Conservation (phyloP, 2,888 invertebrate species). For the Drosophila nr. perissopoda region DNA sequence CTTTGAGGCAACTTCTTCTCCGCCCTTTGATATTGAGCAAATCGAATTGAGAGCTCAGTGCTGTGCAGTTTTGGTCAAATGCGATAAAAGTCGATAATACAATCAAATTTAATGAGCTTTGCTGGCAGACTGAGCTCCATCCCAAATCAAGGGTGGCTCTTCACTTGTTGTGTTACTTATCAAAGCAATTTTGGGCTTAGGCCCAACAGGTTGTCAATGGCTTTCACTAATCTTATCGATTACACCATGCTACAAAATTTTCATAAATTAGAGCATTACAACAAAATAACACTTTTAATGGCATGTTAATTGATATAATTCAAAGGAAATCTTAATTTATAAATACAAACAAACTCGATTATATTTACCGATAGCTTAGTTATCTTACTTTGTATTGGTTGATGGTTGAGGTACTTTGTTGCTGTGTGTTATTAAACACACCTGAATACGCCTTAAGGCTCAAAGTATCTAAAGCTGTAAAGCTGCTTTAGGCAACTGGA, state of each 20-base stretch:
- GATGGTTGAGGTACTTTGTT: constrained; percentile 22
- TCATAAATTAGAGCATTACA: not conserved
- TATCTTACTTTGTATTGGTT: not conserved
- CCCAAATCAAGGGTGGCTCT: constrained; percentile 34
- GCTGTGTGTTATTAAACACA: constrained; percentile 47
- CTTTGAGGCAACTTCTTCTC: constrained; percentile 20
- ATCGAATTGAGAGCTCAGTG: constrained; percentile 55
- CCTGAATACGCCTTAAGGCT: constrained; percentile 43
- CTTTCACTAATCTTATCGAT: constrained; percentile 51
- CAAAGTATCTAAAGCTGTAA: constrained; percentile 39
- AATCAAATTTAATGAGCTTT: constrained; percentile 77
- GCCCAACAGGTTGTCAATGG: constrained; percentile 60
- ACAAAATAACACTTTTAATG: not conserved
- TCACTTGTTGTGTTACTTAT: constrained; percentile 42
- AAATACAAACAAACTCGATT: not conserved
- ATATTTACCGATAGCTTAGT: not conserved
- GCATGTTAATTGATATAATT: not conserved
- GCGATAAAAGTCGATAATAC: constrained; percentile 74
- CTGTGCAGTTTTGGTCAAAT: constrained; percentile 63
- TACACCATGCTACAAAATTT: constrained; percentile 34
- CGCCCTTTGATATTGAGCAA: constrained; percentile 53
- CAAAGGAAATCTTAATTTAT: not conserved
- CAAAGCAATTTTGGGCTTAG: constrained; percentile 53
- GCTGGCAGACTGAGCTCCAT: constrained; percentile 28
- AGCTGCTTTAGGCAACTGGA: constrained; percentile 67